Evolutionary conservation across 2,888 invertebrate genomes (phyloP).

Genomic region (Pseudococcus longispinus): DNA sequence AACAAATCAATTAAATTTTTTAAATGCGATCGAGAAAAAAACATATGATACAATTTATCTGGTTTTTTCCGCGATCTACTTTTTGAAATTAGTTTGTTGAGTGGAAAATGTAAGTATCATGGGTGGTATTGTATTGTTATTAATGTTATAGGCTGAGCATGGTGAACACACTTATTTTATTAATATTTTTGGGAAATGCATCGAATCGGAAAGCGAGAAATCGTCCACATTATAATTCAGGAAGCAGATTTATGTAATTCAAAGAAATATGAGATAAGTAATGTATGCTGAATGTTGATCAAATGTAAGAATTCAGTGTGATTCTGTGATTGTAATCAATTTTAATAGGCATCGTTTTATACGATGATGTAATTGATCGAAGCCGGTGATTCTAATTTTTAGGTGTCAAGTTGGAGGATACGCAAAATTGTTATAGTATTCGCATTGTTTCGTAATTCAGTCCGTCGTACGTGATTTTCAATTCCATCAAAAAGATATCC

Average conservation of each 20-base stretch:
- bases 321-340: background rate
- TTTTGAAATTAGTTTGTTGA: background rate
- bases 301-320: background rate
- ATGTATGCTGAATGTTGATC: background rate
- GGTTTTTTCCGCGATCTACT: conserved; percentile 36
- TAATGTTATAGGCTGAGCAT: background rate
- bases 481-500: no score
- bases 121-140: background rate
- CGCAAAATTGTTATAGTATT: background rate
- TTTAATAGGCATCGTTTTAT: background rate
- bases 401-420: background rate
- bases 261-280: background rate
- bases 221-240: background rate
- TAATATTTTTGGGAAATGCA: conserved; percentile 33
- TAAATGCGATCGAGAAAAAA: conserved; percentile 23
- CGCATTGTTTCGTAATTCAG: no score
- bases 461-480: no score
- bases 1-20: conserved; percentile 45
- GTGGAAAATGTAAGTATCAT: background rate
- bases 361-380: background rate
- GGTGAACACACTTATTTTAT: background rate
- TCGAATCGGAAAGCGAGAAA: conserved; percentile 34
- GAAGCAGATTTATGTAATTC: conserved; percentile 3
- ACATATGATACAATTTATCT: conserved; percentile 8
- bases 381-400: background rate